A percentile compares a stretch with the other conserved stretches of the same genome.
These are phyloP conservation scores for Holcopasites calliopsidis DNA, from an alignment of 1,140 invertebrate species.

Conservation along the genomic window DNA sequence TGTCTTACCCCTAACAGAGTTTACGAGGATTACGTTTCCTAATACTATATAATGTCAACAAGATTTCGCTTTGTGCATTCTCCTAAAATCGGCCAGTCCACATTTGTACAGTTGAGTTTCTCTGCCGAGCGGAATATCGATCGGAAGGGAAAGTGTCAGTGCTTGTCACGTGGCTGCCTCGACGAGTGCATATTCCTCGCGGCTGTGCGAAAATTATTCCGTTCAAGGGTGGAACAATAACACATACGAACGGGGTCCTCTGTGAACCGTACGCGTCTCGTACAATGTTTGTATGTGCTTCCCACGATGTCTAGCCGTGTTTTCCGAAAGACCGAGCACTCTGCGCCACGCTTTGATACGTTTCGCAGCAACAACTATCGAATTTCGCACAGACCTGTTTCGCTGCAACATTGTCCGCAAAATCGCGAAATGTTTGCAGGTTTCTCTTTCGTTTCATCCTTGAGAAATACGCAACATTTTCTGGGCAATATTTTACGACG, in stretches of 20 bases:
- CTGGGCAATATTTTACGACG: no score
- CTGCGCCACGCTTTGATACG: no score
- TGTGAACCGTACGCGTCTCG: background rate
- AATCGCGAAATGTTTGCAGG: no score
- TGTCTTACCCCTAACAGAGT: no score
- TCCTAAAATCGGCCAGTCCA: no score
- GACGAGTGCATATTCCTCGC: background rate
- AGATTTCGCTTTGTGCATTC: no score
- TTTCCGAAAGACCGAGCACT: background rate
- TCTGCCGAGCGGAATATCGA: background rate
- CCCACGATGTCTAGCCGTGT: background rate
- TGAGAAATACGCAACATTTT: no score
- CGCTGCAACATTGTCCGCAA: no score
- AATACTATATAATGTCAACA: no score
- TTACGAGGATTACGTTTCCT: no score
- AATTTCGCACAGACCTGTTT: background rate
- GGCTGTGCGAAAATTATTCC: constrained; percentile 10
- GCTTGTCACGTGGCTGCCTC: background rate
- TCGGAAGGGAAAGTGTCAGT: background rate
- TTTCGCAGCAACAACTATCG: background rate
- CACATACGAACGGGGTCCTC: background rate
- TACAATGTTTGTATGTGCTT: background rate
- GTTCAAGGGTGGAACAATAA: background rate
- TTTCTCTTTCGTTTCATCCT: no score
- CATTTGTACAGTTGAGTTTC: background rate